Evolutionary conservation across 2,797 vertebrate genomes (phyloP), one percentile per base, ranked within the genome.

Genomic region (Diceros bicornis): DNA sequence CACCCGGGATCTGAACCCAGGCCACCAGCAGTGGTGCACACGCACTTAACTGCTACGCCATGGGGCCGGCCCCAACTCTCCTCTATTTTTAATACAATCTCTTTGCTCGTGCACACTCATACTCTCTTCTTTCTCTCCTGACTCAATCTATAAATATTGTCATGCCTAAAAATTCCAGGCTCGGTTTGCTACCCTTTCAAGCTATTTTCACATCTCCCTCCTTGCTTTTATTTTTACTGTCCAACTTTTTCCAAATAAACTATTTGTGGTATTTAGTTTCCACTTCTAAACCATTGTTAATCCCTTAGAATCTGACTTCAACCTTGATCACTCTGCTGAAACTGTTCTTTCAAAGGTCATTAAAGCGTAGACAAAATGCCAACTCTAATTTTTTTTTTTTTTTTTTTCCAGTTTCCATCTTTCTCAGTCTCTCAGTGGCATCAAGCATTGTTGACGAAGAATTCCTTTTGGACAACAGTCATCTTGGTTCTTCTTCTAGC

Each of bases 271-370:
- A n/a, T 59, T 90, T 37, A 16, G 59, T 81, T 93, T 96, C 61
- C 25, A 78, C 55, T 29, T 52, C 37, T 64, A 69, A 96, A 74
- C 79, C 37, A 68, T 50, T 75, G 34, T 78, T 62, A 95, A 64
- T 79, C 64, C 71, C 64, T 87, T 96, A 72, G 95, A 90, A 83
- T 87, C 64, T 91, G 64, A 96, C 93, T 62, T 93, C 64, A 79
- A 62, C 27, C 81, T 81, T 79, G 59, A 88, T 77, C 37, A 79
- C 32, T 91, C 25, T 57, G 16, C 87, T 79, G 81, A 92, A 75
- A 94, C 14, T 72, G 4, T 23, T 71, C 41, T 95, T 94, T 89
- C 69, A 52, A 93, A 55, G 44, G 14, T 69, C 37, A 32, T 74
- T 87, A 89, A 95, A 74, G 20, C 29, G 78, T 18, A 94, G 20